Percentiles rank a stretch among this genome's conserved stretches.
phyloP scores from a whole-genome alignment of 2,797 vertebrate species.

The Cygnus olor region DNA sequence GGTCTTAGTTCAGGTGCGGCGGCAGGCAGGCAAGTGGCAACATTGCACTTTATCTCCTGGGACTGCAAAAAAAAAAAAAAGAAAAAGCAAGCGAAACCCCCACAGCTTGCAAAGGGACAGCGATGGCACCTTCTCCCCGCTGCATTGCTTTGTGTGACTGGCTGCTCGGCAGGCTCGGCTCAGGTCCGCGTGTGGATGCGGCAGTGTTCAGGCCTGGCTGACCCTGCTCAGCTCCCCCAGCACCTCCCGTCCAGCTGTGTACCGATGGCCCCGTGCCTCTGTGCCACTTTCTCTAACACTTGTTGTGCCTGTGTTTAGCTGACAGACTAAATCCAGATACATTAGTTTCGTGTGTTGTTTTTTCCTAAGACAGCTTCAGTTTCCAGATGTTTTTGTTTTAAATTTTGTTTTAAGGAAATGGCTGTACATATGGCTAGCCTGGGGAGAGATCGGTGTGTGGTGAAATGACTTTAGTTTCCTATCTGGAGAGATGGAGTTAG shows the following conservation, averaged over 20 bases:
- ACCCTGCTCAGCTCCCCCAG: background rate
- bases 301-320: slow-evolving; percentile 49
- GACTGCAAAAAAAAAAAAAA: background rate
- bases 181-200: rapidly evolving
- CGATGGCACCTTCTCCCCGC: rapidly evolving
- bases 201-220: background rate
- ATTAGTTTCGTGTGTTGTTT: background rate
- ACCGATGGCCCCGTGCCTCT: background rate
- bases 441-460: background rate
- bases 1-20: background rate
- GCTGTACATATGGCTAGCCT: slow-evolving; percentile 1
- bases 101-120: background rate
- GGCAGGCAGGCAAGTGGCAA: background rate
- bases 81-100: background rate
- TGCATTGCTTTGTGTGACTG: background rate
- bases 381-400: background rate
- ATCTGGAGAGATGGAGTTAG: background rate
- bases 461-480: background rate
- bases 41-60: slow-evolving; percentile 42
- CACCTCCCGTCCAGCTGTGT: background rate
- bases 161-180: rapidly evolving
- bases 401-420: background rate
- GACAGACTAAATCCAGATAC: background rate
- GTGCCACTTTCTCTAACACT: slow-evolving; percentile 49
- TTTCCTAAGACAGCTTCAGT: background rate